Evolutionary conservation across 2,797 vertebrate genomes (phyloP).

Genomic region (Pogonophryne albipinna): DNA sequence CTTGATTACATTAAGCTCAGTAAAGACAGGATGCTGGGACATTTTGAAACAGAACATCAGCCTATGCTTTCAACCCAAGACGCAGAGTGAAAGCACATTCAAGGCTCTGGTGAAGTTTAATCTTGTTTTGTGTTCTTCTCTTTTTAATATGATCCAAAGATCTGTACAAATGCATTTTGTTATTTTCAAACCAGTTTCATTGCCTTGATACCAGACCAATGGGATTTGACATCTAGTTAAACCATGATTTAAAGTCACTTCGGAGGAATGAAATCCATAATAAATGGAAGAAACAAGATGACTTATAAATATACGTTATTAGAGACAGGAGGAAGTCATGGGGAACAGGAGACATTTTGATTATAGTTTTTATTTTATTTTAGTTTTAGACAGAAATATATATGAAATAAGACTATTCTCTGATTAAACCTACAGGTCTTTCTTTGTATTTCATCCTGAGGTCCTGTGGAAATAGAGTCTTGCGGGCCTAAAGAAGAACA

Average conservation of each 20-base stretch:
- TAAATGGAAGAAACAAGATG: not conserved
- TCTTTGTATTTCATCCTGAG: not conserved
- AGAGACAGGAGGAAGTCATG: not conserved
- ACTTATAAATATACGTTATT: not conserved
- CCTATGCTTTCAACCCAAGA: not conserved
- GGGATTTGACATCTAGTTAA: too few species aligned
- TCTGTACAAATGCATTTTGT: too few species aligned
- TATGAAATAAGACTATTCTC: not conserved
- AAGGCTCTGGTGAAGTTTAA: not conserved
- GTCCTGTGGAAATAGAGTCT: not conserved
- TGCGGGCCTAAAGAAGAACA: not conserved
- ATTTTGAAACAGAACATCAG: not conserved
- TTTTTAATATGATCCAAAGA: not conserved
- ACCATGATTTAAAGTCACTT: too few species aligned
- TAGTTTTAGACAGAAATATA: not conserved
- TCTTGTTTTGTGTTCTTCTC: not conserved
- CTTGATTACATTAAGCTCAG: slow-evolving; percentile 45
- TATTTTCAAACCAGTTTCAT: not conserved
- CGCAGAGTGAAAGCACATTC: not conserved
- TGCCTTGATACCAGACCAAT: too few species aligned
- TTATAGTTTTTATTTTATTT: not conserved
- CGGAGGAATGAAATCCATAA: not conserved
- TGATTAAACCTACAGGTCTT: not conserved
- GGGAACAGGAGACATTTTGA: not conserved
- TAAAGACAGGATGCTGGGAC: slow-evolving; percentile 32